These are phyloP conservation scores for Cyclina sinensis DNA, from an alignment of 1,140 invertebrate species.

Conservation along the genomic window DNA sequence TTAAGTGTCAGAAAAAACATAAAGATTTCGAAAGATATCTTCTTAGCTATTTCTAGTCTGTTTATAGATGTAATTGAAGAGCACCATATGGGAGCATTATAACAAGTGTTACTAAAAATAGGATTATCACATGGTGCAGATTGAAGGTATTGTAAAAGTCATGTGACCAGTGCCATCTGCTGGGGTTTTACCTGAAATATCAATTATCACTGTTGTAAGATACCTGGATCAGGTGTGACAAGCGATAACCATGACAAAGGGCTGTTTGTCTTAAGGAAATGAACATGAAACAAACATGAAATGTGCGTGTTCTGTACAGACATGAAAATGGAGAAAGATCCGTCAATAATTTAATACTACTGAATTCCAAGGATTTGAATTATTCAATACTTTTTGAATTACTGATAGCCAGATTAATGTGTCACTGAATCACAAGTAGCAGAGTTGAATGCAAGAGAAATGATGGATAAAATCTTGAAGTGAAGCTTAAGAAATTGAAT, in stretches of 20 bases:
- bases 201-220: neutral
- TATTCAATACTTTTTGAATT: slow-evolving; percentile 30
- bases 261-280: neutral
- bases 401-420: neutral
- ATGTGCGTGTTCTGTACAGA: neutral
- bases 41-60: too few relatives aligned
- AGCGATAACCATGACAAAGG: neutral
- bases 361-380: slow-evolving; percentile 24
- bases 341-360: neutral
- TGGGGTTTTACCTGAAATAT: slow-evolving; percentile 25
- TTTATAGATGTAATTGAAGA: too few relatives aligned
- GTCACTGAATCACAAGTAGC: neutral
- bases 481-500: neutral
- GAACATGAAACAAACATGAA: neutral
- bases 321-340: neutral
- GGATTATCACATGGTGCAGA: slow-evolving; percentile 15
- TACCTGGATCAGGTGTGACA: neutral
- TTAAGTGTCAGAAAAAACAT: too few relatives aligned
- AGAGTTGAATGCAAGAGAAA: neutral
- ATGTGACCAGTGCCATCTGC: slow-evolving; percentile 30
- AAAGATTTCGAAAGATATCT: too few relatives aligned
- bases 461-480: too few relatives aligned
- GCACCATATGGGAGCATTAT: neutral
- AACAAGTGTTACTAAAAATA: slow-evolving; percentile 1
- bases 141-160: slow-evolving; percentile 1